Percentiles rank a stretch among this genome's conserved stretches.
phyloP scores from a whole-genome alignment of 2,888 invertebrate genomes.

The Metopia argyrocephala region DNA sequence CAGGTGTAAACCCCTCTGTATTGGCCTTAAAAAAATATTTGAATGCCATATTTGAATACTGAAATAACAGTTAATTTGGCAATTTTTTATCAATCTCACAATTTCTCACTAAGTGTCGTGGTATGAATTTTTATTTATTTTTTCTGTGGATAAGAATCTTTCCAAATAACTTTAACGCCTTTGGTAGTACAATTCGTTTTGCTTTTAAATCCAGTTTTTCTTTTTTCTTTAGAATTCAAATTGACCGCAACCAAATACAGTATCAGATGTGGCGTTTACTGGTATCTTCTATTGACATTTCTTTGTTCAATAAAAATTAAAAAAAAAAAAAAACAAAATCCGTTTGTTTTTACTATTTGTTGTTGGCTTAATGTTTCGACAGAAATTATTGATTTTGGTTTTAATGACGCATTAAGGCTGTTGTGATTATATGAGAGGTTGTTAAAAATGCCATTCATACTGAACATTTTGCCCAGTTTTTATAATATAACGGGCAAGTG shows the following conservation, averaged over 20 bases:
- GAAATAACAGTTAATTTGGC: background rate
- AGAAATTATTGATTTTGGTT: constrained; percentile 39
- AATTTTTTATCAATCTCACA: background rate
- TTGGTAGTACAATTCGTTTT: background rate
- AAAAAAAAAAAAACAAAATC: no score
- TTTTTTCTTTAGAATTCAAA: background rate
- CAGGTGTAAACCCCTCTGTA: background rate
- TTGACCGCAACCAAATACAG: background rate
- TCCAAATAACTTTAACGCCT: background rate
- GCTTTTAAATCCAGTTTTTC: background rate
- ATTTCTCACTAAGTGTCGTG: background rate
- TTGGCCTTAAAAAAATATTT: background rate
- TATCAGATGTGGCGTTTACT: background rate
- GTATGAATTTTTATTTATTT: background rate
- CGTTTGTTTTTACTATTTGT: constrained; percentile 3
- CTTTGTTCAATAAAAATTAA: constrained; percentile 14
- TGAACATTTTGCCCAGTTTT: constrained; percentile 4
- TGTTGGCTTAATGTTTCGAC: background rate
- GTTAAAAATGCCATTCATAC: constrained; percentile 47
- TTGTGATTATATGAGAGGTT: constrained; percentile 11
- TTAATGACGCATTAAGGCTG: constrained; percentile 5
- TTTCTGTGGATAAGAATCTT: background rate
- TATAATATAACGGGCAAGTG: background rate
- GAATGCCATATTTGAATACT: background rate
- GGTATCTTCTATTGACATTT: background rate